Percentiles rank a stretch among this genome's conserved stretches.
Evolutionary conservation across 2,888 invertebrate species (phyloP).

Genomic region (Acleris literana): DNA sequence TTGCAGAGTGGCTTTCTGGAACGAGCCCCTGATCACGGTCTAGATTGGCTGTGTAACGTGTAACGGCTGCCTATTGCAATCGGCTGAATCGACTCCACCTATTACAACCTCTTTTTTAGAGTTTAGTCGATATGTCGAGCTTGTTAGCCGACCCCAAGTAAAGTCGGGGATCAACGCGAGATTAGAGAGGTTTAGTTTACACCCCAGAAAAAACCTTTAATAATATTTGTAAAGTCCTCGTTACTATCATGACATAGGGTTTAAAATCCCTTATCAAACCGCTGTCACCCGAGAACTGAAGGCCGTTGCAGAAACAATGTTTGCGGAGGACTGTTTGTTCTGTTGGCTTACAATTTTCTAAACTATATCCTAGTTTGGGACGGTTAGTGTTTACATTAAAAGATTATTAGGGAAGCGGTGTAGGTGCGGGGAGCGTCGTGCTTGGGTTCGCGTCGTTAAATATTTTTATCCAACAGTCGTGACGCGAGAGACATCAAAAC

Average conservation of each 20-base stretch:
- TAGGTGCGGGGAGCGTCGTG: not conserved
- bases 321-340: constrained; percentile 24
- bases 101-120: no score
- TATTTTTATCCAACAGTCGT: not conserved
- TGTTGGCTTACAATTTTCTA: constrained; percentile 27
- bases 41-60: no score
- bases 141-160: no score
- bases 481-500: no score
- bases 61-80: no score
- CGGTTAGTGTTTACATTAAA: constrained; percentile 34
- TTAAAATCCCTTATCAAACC: not conserved
- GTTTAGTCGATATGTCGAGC: no score
- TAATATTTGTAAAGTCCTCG: not conserved
- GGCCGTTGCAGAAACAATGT: constrained; percentile 13
- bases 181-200: no score
- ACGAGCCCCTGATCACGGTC: no score
- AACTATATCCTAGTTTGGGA: constrained; percentile 29
- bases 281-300: not conserved
- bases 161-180: no score
- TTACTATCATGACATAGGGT: not conserved
- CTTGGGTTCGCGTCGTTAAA: not conserved
- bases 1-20: no score
- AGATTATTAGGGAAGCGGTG: constrained; percentile 18
- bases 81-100: no score
- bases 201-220: no score